Evolutionary conservation across 1,140 invertebrate genomes (phyloP), one percentile per base, ranked within the genome.

Genomic region (Ruditapes philippinarum): DNA sequence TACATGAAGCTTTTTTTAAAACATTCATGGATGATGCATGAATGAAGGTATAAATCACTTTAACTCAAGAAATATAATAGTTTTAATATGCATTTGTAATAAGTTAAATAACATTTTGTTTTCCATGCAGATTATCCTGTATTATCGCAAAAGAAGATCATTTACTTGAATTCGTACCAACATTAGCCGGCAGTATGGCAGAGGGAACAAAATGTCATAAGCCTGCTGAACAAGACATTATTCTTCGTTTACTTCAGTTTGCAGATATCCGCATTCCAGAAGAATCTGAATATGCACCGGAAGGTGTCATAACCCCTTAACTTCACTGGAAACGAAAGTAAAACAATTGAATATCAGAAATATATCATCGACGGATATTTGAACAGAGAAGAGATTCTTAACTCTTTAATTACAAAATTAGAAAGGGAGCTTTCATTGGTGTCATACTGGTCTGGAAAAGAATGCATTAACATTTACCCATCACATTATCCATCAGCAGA

Each of bases 311-410:
- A 28, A 62, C 57, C 28, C n/a, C 57, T 62, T 9, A 62, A 62
- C 5, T 62, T 62, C 25, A 62, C 22, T 28, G 57, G 57, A 1
- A 62, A 28, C n/a, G 57, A 62, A n/a, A 28, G 11, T 3, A 25
- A 62, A 28, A 25, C n/a, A 7, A 25, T 4, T 1, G 25, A 62
- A 25, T 62, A 62, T 28, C 19, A 62, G 28, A 62, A 62, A 28
- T 62, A 62, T 62, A 25, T 62, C 14, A 19, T 62, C 25, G 57
- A 62, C 28, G 57, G 57, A 3, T 62, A 62, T 62, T 62, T 62
- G 57, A 62, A 62, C 25, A 62, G 57, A 62, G 57, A 62, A 14
- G 57, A 62, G 57, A 62, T 62, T 28, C 57, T 62, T n/a, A 28
- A 62, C 57, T 28, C 22, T 9, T 62, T 62, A 25, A 28, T 62